Conservation (phyloP, 2,888 invertebrate species). For the Pteria penguin region DNA sequence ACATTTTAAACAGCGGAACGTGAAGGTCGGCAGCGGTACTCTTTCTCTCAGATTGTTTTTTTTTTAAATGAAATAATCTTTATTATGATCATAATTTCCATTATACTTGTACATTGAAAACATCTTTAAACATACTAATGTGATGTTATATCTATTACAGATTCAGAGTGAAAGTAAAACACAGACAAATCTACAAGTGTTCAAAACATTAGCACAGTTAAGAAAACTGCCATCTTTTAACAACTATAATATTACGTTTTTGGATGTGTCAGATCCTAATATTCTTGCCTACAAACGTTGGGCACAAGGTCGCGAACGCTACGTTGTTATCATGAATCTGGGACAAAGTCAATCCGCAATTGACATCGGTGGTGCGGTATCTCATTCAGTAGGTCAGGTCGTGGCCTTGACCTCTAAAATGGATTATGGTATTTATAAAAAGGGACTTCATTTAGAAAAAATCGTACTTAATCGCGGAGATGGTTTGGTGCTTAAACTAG, state of each 20-base stretch:
- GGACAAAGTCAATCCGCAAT: constrained; percentile 33
- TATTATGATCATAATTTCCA: not conserved
- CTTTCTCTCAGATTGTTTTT: not conserved
- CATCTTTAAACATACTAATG: not conserved
- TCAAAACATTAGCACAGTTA: constrained; percentile 59
- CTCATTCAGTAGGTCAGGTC: no score
- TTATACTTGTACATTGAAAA: not conserved
- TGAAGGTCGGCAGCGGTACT: constrained; percentile 59
- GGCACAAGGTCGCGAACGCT: constrained; percentile 56
- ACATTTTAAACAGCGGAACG: constrained; percentile 64
- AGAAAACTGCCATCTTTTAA: constrained; percentile 68
- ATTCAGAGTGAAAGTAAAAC: constrained; percentile 29
- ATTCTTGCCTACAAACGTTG: constrained; percentile 64
- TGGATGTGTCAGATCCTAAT: constrained; percentile 46
- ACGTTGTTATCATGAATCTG: constrained; percentile 69
- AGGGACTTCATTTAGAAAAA: no score
- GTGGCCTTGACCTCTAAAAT: no score
- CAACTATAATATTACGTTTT: constrained; percentile 61
- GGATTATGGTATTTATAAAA: no score
- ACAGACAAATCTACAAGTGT: constrained; percentile 59
- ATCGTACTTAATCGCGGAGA: no score
- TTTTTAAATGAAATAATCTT: no score
- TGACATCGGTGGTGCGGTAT: no score
- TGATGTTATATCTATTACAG: not conserved
- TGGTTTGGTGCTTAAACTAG: no score